phyloP scores from a whole-genome alignment of 2,888 invertebrate genomes.

The Petrolisthes manimaculis region DNA sequence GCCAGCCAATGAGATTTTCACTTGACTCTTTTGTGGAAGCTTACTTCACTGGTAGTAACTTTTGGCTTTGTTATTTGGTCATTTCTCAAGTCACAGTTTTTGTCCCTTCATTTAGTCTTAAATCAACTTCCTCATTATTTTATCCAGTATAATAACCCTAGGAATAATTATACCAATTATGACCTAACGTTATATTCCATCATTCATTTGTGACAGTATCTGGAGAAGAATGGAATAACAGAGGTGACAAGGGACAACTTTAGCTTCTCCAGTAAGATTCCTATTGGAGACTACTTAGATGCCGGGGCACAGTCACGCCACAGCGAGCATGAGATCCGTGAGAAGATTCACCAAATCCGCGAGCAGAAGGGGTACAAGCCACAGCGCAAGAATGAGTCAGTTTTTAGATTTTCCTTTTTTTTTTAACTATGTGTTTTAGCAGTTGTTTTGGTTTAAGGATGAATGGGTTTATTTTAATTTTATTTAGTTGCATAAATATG shows the following conservation, averaged over 20 bases:
- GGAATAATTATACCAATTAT: background rate
- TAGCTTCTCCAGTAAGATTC: conserved; percentile 88
- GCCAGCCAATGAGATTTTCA: too few species aligned
- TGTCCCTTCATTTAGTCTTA: too few species aligned
- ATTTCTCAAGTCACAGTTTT: background rate
- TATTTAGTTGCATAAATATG: background rate
- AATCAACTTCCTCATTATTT: too few species aligned
- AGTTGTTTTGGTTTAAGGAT: background rate
- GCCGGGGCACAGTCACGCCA: conserved; percentile 76
- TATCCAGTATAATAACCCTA: background rate
- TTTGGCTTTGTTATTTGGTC: too few species aligned
- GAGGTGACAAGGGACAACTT: conserved; percentile 88
- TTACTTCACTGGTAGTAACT: too few species aligned
- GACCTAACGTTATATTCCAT: background rate
- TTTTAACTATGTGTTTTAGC: background rate
- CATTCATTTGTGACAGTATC: conserved; percentile 74
- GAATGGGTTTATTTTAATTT: background rate
- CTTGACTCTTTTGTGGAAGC: too few species aligned
- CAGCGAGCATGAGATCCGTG: conserved; percentile 85
- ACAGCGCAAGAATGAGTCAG: conserved; percentile 50
- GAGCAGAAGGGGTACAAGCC: conserved; percentile 66
- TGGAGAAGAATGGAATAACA: conserved; percentile 78
- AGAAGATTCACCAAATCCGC: conserved; percentile 75
- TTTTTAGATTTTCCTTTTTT: background rate
- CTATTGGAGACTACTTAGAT: conserved; percentile 92